A percentile compares a stretch with the other conserved stretches of the same genome.
Evolutionary conservation across 2,797 vertebrate genomes (phyloP).

Genomic region (Hirundo rustica): DNA sequence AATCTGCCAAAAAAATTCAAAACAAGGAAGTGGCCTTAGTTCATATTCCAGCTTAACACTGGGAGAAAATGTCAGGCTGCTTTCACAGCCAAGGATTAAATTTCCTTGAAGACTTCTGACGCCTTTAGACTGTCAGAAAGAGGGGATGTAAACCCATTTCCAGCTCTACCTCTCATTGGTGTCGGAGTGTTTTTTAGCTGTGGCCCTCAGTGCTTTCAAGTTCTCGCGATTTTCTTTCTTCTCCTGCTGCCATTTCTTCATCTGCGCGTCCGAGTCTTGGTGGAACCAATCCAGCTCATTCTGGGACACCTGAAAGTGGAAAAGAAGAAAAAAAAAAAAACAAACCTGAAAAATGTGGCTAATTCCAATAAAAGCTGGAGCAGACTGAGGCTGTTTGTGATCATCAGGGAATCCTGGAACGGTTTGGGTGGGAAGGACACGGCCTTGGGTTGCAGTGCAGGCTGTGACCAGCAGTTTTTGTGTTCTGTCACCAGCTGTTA

Average conservation of each 20-base stretch:
- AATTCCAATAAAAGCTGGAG: not conserved
- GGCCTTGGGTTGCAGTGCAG: not conserved
- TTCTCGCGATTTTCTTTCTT: constrained; percentile 87
- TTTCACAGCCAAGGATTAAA: not conserved
- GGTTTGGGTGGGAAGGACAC: not conserved
- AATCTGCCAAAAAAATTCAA: not conserved
- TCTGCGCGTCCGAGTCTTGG: constrained; percentile 84
- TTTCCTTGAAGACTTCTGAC: not conserved
- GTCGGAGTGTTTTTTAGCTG: constrained; percentile 77
- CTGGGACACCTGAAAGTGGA: constrained; percentile 80
- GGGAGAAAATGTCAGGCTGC: not conserved
- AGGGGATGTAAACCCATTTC: not conserved
- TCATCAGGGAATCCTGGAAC: not conserved
- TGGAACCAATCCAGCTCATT: constrained; percentile 85
- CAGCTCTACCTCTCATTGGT: constrained; percentile 65
- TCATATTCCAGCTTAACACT: not conserved
- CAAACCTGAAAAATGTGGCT: not conserved
- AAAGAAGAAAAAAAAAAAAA: not conserved
- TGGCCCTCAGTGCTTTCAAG: constrained; percentile 80
- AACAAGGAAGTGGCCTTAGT: accelerated
- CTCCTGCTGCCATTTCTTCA: constrained; percentile 89
- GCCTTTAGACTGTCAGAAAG: not conserved
- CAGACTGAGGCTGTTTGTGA: not conserved
- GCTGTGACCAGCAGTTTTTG: not conserved
- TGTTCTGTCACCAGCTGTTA: too few species aligned